These are phyloP conservation scores for Crepidodera aurea DNA, from an alignment of 2,888 invertebrate species.

Conservation along the genomic window DNA sequence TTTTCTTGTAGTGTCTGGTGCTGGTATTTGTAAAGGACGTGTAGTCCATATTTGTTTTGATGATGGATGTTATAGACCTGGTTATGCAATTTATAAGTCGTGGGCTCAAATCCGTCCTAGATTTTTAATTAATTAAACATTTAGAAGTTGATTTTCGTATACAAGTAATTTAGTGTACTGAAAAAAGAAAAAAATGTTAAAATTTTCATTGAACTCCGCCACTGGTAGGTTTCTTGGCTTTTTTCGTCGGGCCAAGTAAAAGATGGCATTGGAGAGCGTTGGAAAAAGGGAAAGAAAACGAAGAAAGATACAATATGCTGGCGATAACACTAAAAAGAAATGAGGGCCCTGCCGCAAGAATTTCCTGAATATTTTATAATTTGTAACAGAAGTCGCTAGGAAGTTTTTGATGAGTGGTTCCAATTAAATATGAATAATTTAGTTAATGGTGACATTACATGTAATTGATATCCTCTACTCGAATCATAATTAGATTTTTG, in stretches of 20 bases:
- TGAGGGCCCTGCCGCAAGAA: conserved; percentile 57
- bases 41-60: too few species aligned
- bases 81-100: too few species aligned
- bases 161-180: too few species aligned
- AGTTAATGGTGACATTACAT: conserved; percentile 60
- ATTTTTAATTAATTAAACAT: too few species aligned
- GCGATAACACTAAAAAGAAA: conserved; percentile 61
- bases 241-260: conserved; percentile 9
- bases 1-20: too few species aligned
- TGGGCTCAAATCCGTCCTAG: too few species aligned
- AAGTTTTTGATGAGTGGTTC: conserved; percentile 61
- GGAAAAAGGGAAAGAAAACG: background rate
- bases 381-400: conserved; percentile 60
- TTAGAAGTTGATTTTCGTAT: too few species aligned
- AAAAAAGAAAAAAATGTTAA: too few species aligned
- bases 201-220: too few species aligned
- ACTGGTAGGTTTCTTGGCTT: conserved; percentile 4
- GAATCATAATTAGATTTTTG: conserved; percentile 55
- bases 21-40: too few species aligned
- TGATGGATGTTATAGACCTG: too few species aligned
- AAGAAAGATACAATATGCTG: conserved; percentile 10
- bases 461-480: conserved; percentile 59
- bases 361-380: conserved; percentile 61
- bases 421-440: conserved; percentile 63
- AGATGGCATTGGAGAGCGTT: conserved; percentile 3